Base-by-base conservation (phyloP, 2,797 vertebrate species). In the Euphonia xanthogaster region DNA sequence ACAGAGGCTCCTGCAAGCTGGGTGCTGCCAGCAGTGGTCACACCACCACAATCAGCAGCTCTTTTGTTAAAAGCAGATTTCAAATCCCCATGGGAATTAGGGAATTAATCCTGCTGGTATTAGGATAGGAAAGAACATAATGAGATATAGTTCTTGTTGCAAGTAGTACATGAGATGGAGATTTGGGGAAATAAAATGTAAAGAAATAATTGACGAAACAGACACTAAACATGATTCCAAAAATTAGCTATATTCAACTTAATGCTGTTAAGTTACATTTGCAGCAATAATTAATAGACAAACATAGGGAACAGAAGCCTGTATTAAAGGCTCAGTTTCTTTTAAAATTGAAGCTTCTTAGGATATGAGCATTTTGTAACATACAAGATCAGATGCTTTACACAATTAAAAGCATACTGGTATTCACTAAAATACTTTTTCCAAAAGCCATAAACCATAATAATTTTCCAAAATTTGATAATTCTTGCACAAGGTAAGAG, bases 1-100 rank as follows among this genome's bases (percentile, higher is more conserved):
- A 44, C 0, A 6, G 73, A 40, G 28, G 66, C 19, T 77, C 23
- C n/a, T 25, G 8, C 0, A 5, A 23, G 20, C n/a, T 39, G 30
- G 2, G 14, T 9, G 28, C 51, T 68, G 40, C 25, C 55, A 58
- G 68, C 47, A 51, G 5, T 1, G 27, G 13, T 55, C 30, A 39
- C 24, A 57, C 5, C 57, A 53, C 12, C 9, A 4, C 21, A 51
- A 37, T 12, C 24, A 82, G 55, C 14, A 48, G 37, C 21, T 70
- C 1, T 3, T 58, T 47, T 70, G 8, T 33, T 44, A 5, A 7
- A 70, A 73, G 9, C 7, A 50, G 55, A 70, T 58, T 61, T 35
- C 5, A 28, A 92, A 33, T 7, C 14, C 21, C 18, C 9, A 20
- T 0, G 48, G 47, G 53, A 67, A 86, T 47, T 57, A 71, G 23